Percentiles rank a stretch among this genome's conserved stretches.
Conservation (phyloP, 2,113 vertebrate species). For the Ailurus styani region DNA sequence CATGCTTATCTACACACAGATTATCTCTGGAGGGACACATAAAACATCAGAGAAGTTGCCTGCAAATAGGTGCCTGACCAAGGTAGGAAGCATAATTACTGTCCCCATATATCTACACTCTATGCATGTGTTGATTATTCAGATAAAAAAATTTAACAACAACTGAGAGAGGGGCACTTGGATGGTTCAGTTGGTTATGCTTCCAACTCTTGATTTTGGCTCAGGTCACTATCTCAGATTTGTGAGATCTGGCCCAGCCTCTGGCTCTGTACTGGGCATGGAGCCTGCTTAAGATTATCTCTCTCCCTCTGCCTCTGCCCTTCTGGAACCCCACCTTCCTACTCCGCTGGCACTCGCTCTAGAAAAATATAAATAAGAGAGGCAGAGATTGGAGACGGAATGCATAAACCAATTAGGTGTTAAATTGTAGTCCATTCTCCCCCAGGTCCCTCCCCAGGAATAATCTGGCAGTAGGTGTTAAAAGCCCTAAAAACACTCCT, state of each 20-base stretch:
- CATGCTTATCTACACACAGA: neutral
- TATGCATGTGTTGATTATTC: neutral
- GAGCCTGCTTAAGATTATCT: neutral
- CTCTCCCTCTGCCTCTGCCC: neutral
- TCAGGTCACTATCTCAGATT: neutral
- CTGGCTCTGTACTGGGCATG: neutral
- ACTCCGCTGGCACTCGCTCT: neutral
- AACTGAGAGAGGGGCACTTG: neutral
- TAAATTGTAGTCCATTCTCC: neutral
- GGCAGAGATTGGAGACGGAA: neutral
- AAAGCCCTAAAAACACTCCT: neutral
- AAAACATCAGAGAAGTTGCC: neutral
- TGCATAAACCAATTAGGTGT: neutral
- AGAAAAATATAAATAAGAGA: neutral
- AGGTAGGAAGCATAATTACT: neutral
- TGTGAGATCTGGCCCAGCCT: neutral
- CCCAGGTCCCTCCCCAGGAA: neutral
- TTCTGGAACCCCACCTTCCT: neutral
- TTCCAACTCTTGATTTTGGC: neutral
- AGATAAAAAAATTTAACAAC: neutral
- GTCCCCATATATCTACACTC: neutral
- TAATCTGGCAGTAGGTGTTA: neutral
- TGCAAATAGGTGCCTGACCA: neutral
- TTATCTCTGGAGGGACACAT: neutral
- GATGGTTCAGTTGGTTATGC: neutral